Conservation (phyloP, 2,888 invertebrate genomes). For the Lagria hirta region DNA sequence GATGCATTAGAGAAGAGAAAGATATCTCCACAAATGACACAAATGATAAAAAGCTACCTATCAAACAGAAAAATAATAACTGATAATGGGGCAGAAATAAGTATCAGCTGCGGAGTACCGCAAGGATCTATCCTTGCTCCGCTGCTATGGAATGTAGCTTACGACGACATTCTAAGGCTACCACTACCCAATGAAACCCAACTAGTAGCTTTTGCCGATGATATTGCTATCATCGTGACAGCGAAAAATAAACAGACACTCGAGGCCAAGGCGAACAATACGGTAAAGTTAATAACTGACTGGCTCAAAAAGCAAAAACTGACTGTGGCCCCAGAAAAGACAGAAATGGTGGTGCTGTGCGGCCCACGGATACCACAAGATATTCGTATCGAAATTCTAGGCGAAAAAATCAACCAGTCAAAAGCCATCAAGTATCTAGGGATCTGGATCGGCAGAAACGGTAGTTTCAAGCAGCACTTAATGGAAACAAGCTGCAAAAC, state of each 20-base stretch:
- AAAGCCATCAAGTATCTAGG: slow-evolving; percentile 11
- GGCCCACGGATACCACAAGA: not conserved
- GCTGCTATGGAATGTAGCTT: slow-evolving; percentile 10
- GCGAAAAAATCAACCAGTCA: slow-evolving; percentile 1
- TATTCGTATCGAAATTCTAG: not conserved
- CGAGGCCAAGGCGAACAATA: not conserved
- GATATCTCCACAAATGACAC: not conserved
- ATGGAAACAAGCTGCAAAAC: not conserved
- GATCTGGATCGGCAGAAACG: slow-evolving; percentile 4
- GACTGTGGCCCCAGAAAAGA: slow-evolving; percentile 8
- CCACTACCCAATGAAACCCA: slow-evolving; percentile 1
- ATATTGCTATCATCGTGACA: slow-evolving; percentile 8
- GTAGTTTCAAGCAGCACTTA: slow-evolving; percentile 6
- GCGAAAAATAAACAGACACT: slow-evolving; percentile 2
- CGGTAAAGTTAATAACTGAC: slow-evolving; percentile 6
- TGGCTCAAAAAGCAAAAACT: slow-evolving; percentile 8
- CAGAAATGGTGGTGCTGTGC: slow-evolving; percentile 8
- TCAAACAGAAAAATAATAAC: slow-evolving; percentile 3
- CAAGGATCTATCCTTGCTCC: slow-evolving; percentile 12
- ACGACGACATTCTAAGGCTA: slow-evolving; percentile 6
- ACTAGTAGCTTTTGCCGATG: slow-evolving; percentile 10
- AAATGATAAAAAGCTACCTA: slow-evolving; percentile 3
- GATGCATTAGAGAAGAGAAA: slow-evolving; percentile 1
- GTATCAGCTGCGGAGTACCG: slow-evolving; percentile 5
- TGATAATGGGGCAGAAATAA: not conserved